Base-by-base conservation (phyloP, 2,797 vertebrate species). In the Syndactyla subalaris region DNA sequence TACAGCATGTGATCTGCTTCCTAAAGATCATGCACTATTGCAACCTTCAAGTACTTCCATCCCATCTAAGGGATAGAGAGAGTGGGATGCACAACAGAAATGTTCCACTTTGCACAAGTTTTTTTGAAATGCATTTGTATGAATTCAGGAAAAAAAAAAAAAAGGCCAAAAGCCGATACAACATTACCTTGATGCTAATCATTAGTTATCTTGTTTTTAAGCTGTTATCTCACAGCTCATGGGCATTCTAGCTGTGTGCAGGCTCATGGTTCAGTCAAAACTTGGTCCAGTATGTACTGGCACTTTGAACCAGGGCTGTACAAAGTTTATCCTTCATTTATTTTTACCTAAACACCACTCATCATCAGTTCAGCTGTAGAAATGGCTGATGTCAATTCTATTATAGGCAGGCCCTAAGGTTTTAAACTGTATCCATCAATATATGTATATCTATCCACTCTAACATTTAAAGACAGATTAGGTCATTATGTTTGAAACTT, bases 391-490 rank as follows among this genome's bases (percentile, higher is more conserved):
- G 75, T 7, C 78, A 79, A 88, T 82, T 88, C 54, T 76, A 43
- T 67, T 66, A 85, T 3, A 87, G 67, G 73, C 16, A 89, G 49
- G 38, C 48, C 32, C 77, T 54, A 59, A 81, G 63, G 88, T 85
- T 87, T 92, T 79, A 86, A 90, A 79, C 36, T 49, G 18, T 63
- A 63, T 59, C 59, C 45, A 85, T 87, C 80, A 84, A 81, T 88
- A 59, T 12, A 70, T 68, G n/a, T 24, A 14, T 14, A 75, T 82
- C 67, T 82, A 67, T 34, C 43, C 59, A 85, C 38, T 41, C 63
- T 52, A 93, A 78, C 52, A 79, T 86, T 88, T 96, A 78, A 88
- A 90, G 76, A 88, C 51, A 90, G 36, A 51, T 73, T 57, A 85
- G 36, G 61, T 54, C 72, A 63, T 75, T 88, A 73, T 62, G 62